Evolutionary conservation across 2,888 invertebrate species (phyloP), one percentile per base, ranked within the genome.

Genomic region (Phorcus lineatus): DNA sequence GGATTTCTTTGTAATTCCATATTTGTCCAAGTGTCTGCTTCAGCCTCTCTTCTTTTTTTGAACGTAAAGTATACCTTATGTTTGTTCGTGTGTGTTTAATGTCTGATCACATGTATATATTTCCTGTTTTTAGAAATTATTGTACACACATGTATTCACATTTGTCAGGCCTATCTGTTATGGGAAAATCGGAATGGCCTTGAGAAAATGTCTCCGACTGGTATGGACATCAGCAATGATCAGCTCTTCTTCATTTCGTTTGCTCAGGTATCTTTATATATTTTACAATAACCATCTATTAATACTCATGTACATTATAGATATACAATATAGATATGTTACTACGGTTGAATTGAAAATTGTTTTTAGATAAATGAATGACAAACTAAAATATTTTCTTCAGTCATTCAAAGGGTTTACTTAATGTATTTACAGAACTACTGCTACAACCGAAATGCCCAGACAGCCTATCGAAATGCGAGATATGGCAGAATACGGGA

Each of bases 181-280:
- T 91, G 90, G 90, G 70, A 85, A 13, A 74, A 81, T 2, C 82
- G 84, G 13, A 84, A 88, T 40, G 87, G 84, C 0, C 77, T 81
- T n/a, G 88, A 88, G 13, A 81, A 82, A 36, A 74, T 77, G 53
- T 52, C 79, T 13, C 84, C 87, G 0, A 89, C 90, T 0, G 88
- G 88, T 7, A 76, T 89, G 7, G 86, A 85, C 13, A 80, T 89
- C 54, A 87, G 90, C 11, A 88, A 94, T 80, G 92, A 94, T 53
- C 94, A 94, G 70, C 91, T 95, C 79, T 95, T 95, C 90, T 95
- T 94, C 88, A 87, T 95, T 16, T 90, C 94, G 1, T 95, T 94
- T 88, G 94, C 94, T 19, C 95, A 95, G 88, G 90, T 90, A 81
- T 66, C 53, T 13, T 74, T 4, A 11, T n/a, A 31, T 36, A 6